A percentile compares a stretch with the other conserved stretches of the same genome.
Evolutionary conservation across 2,888 invertebrate species (phyloP).

Genomic region (Drosophila falleni): DNA sequence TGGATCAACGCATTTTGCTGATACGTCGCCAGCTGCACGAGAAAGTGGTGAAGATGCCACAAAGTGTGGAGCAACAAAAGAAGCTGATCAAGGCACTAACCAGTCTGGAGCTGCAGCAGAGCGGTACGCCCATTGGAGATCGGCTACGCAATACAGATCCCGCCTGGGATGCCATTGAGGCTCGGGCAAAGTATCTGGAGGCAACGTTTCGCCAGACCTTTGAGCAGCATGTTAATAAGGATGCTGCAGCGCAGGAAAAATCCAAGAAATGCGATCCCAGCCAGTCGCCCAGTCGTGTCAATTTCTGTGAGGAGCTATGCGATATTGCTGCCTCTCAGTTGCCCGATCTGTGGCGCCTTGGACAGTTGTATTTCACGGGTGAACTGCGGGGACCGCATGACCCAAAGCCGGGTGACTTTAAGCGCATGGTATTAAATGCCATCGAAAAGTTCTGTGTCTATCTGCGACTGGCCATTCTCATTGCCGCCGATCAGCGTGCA

Average conservation of each 20-base stretch:
- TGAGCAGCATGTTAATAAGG: slow-evolving; percentile 83
- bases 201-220: slow-evolving; percentile 84
- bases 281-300: slow-evolving; percentile 88
- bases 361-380: slow-evolving; percentile 96
- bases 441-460: slow-evolving; percentile 91
- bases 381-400: slow-evolving; percentile 92
- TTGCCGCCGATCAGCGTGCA: slow-evolving; percentile 87
- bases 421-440: slow-evolving; percentile 92
- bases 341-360: slow-evolving; percentile 97
- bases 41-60: slow-evolving; percentile 95
- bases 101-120: slow-evolving; percentile 88
- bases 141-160: slow-evolving; percentile 90
- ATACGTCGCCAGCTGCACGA: slow-evolving; percentile 92
- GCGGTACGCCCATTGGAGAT: slow-evolving; percentile 82
- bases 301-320: slow-evolving; percentile 93
- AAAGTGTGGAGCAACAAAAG: slow-evolving; percentile 97
- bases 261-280: slow-evolving; percentile 82
- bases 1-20: slow-evolving; percentile 94
- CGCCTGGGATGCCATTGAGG: slow-evolving; percentile 97
- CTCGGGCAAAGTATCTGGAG: slow-evolving; percentile 92
- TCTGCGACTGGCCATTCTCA: slow-evolving; percentile 90
- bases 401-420: slow-evolving; percentile 91
- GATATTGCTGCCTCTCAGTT: slow-evolving; percentile 91
- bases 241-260: slow-evolving; percentile 80
- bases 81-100: slow-evolving; percentile 93